phyloP scores from a whole-genome alignment of 2,113 vertebrate genomes.

The Mus spicilegus region DNA sequence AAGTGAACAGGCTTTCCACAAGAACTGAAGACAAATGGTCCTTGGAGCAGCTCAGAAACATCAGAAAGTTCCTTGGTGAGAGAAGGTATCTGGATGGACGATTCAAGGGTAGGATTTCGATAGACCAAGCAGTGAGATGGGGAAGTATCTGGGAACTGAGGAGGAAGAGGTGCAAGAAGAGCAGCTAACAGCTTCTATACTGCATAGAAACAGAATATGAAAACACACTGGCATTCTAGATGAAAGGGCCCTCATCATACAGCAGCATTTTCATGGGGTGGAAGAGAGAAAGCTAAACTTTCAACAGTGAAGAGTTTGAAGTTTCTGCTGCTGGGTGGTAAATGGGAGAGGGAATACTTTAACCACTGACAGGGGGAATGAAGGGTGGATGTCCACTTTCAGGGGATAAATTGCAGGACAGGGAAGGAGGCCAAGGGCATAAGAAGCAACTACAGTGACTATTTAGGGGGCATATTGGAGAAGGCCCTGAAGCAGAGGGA shows the following conservation, averaged over 20 bases:
- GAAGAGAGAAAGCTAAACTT: not conserved
- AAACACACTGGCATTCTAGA: not conserved
- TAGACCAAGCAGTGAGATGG: not conserved
- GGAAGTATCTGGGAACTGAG: not conserved
- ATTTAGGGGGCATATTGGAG: not conserved
- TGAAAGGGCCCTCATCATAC: not conserved
- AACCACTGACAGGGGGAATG: not conserved
- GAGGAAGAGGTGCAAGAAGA: not conserved
- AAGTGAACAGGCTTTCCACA: slow-evolving; percentile 17
- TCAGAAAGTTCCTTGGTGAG: not conserved
- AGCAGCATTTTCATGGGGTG: not conserved
- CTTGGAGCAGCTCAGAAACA: not conserved
- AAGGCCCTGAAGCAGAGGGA: not conserved
- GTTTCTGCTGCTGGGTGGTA: not conserved
- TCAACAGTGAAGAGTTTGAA: not conserved
- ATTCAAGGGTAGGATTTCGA: not conserved
- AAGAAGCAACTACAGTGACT: not conserved
- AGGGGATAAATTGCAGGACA: not conserved
- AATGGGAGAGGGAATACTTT: not conserved
- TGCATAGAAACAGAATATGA: not conserved
- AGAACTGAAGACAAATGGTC: slow-evolving; percentile 22
- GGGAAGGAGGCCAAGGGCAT: not conserved
- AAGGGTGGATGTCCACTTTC: not conserved
- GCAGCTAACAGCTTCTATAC: not conserved
- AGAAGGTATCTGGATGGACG: not conserved